Conservation (phyloP, 1,140 invertebrate species). For the Geopemphigus sp. region DNA sequence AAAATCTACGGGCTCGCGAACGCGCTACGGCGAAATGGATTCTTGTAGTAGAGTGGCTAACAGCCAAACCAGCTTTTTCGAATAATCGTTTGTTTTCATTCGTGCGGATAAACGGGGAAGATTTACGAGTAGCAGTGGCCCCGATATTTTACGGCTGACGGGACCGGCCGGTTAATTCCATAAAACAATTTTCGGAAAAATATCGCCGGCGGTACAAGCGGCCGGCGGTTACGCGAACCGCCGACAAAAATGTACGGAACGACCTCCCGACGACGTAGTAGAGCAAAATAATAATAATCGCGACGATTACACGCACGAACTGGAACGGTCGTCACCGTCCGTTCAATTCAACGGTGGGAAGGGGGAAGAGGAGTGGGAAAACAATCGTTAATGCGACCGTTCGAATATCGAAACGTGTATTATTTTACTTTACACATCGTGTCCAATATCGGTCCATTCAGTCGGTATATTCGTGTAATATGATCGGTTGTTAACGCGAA, state of each 20-base stretch:
- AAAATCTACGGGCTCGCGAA: not conserved
- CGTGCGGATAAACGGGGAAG: slow-evolving; percentile 27
- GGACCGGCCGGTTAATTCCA: slow-evolving; percentile 3
- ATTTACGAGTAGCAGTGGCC: slow-evolving; percentile 44
- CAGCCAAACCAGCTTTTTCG: slow-evolving; percentile 38
- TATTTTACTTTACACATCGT: no score
- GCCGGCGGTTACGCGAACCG: not conserved
- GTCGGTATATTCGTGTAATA: no score
- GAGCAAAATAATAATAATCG: not conserved
- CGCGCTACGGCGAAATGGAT: not conserved
- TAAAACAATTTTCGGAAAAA: slow-evolving; percentile 9
- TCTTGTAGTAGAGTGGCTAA: slow-evolving; percentile 23
- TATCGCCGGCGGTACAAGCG: not conserved
- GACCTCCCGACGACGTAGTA: no score
- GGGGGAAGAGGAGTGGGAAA: no score
- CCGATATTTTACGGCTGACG: slow-evolving; percentile 14
- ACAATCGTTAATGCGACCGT: no score
- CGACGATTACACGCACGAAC: not conserved
- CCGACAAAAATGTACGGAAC: no score
- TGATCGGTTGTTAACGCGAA: no score
- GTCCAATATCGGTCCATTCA: no score
- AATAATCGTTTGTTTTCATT: slow-evolving; percentile 35
- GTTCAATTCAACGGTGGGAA: no score
- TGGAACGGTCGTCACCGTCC: no score
- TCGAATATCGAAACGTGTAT: no score